phyloP scores from a whole-genome alignment of 30 jellyfish, hydroid and myxozoan genomes.

The Turritopsis rubra region DNA sequence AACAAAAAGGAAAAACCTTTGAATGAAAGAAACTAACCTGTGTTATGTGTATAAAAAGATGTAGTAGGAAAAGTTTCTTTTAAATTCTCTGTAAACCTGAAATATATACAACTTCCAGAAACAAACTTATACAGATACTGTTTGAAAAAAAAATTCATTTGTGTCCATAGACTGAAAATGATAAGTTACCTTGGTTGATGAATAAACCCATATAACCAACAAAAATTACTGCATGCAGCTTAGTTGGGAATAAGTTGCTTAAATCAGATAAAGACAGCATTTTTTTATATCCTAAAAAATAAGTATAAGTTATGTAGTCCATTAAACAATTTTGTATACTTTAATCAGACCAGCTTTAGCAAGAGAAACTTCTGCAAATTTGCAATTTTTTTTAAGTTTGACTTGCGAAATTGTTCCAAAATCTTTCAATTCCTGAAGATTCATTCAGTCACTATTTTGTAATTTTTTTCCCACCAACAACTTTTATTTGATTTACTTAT shows the following conservation, averaged over 20 bases:
- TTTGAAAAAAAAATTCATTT: no score
- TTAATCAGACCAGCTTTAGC: no score
- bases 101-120: not conserved
- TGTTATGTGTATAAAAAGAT: not conserved
- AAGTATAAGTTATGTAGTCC: not conserved
- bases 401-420: no score
- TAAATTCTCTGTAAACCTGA: not conserved
- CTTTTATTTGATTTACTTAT: no score
- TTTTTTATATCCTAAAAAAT: not conserved
- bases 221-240: slow-evolving; percentile 78
- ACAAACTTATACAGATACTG: not conserved
- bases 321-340: no score
- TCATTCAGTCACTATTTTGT: no score
- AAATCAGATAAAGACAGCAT: slow-evolving; percentile 39
- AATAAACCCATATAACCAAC: slow-evolving; percentile 90
- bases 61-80: not conserved
- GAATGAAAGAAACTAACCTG: not conserved
- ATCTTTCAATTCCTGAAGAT: no score
- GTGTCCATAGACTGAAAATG: slow-evolving; percentile 3
- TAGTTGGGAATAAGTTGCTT: slow-evolving; percentile 69
- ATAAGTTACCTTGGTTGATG: slow-evolving; percentile 65
- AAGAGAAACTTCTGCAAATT: no score
- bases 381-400: no score
- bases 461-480: no score
- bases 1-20: not conserved